Evolutionary conservation across 2,888 invertebrate species (phyloP).

Genomic region (Timema cristinae): DNA sequence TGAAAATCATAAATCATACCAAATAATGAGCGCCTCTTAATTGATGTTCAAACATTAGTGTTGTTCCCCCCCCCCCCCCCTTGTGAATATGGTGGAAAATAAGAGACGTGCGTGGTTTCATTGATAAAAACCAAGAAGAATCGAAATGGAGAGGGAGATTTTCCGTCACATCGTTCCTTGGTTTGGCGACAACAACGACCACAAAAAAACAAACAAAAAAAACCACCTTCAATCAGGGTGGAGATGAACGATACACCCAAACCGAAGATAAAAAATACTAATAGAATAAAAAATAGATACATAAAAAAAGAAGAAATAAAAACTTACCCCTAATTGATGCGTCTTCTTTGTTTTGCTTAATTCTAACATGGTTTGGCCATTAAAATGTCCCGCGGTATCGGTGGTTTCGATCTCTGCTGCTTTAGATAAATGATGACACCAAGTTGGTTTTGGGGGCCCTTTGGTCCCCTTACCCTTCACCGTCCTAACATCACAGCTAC

Average conservation of each 20-base stretch:
- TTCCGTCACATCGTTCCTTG: not conserved
- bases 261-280: slow-evolving; percentile 18
- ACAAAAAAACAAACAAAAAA: slow-evolving; percentile 3
- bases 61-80: too few species aligned
- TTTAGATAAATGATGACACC: slow-evolving; percentile 33
- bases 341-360: slow-evolving; percentile 66
- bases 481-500: too few species aligned
- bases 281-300: slow-evolving; percentile 44
- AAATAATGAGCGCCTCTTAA: too few species aligned
- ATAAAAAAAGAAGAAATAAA: slow-evolving; percentile 22
- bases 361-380: slow-evolving; percentile 67
- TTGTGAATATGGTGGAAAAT: too few species aligned
- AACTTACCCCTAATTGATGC: slow-evolving; percentile 56
- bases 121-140: too few species aligned
- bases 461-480: too few species aligned
- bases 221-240: slow-evolving; percentile 6
- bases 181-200: not conserved
- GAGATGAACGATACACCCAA: slow-evolving; percentile 19
- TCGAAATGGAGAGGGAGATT: too few species aligned
- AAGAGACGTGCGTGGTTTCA: too few species aligned
- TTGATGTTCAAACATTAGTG: too few species aligned
- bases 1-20: too few species aligned
- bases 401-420: slow-evolving; percentile 47
- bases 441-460: slow-evolving; percentile 19
- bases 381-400: slow-evolving; percentile 56